These are phyloP conservation scores for Lamproptera curius DNA, from an alignment of 2,888 invertebrate species.

Conservation along the genomic window DNA sequence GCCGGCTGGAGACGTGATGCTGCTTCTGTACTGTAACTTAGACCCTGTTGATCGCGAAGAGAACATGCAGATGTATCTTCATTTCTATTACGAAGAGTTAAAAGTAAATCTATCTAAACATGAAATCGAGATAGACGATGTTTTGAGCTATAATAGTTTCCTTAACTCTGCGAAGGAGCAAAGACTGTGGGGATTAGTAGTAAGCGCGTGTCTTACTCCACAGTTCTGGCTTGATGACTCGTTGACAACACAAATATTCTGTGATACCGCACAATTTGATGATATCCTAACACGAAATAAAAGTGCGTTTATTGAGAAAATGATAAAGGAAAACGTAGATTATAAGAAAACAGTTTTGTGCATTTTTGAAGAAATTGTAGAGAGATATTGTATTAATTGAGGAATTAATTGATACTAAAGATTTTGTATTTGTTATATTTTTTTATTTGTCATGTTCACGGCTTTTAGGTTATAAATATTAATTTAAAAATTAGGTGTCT, in stretches of 20 bases:
- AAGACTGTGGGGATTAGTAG: slow-evolving; percentile 73
- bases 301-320: slow-evolving; percentile 71
- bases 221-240: slow-evolving; percentile 74
- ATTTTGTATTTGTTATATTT: not conserved
- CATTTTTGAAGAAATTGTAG: slow-evolving; percentile 76
- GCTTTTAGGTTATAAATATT: too few relatives aligned
- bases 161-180: slow-evolving; percentile 63
- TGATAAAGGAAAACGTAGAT: slow-evolving; percentile 67
- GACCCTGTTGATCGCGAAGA: slow-evolving; percentile 63
- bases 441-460: not conserved
- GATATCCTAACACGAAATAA: slow-evolving; percentile 76
- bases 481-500: too few relatives aligned
- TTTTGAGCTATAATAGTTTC: slow-evolving; percentile 63
- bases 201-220: slow-evolving; percentile 72
- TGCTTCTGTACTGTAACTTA: slow-evolving; percentile 75
- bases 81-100: slow-evolving; percentile 77
- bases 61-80: slow-evolving; percentile 68
- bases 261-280: slow-evolving; percentile 69
- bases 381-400: slow-evolving; percentile 51
- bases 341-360: slow-evolving; percentile 72
- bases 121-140: slow-evolving; percentile 49
- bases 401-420: slow-evolving; percentile 19
- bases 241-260: slow-evolving; percentile 60
- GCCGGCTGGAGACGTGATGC: slow-evolving; percentile 80
- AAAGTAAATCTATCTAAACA: slow-evolving; percentile 51